Percentiles rank a stretch among this genome's conserved stretches.
Conservation (phyloP, 2,888 invertebrate genomes). For the Ormyrus rosae region DNA sequence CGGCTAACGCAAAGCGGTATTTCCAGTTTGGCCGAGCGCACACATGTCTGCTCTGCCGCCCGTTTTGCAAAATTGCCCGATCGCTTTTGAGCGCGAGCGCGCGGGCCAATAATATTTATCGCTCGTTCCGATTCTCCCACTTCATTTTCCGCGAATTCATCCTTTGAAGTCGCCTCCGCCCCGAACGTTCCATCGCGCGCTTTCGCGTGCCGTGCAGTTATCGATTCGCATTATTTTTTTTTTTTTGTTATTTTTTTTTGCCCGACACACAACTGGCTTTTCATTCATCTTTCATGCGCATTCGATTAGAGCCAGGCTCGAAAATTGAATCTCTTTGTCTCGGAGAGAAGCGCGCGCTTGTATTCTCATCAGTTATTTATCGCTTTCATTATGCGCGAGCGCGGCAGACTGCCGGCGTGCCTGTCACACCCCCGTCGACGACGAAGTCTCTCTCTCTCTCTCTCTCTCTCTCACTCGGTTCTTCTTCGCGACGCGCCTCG, state of each 20-base stretch:
- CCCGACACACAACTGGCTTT: not conserved
- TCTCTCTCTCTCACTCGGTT: conserved; percentile 37
- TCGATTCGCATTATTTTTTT: not conserved
- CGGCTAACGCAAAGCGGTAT: no score
- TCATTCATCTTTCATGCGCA: conserved; percentile 69
- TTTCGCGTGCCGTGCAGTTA: no score
- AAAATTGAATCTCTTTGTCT: conserved; percentile 70
- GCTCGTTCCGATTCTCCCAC: not conserved
- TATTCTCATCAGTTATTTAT: conserved; percentile 75
- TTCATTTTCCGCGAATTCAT: not conserved
- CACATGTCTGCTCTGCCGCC: not conserved
- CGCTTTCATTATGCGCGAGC: conserved; percentile 58
- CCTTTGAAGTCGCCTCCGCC: no score
- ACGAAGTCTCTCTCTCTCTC: not conserved
- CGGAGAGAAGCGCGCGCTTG: conserved; percentile 49
- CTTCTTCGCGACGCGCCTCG: conserved; percentile 59
- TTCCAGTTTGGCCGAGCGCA: not conserved
- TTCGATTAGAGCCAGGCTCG: conserved; percentile 64
- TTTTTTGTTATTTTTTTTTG: not conserved
- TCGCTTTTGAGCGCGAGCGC: conserved; percentile 19
- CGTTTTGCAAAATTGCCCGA: conserved; percentile 1
- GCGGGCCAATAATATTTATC: conserved; percentile 7
- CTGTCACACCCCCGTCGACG: conserved; percentile 53
- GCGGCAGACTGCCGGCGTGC: conserved; percentile 36
- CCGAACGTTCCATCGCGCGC: no score